These are phyloP conservation scores for Chloropsis hardwickii DNA, from an alignment of 2,113 vertebrate species.

Conservation along the genomic window DNA sequence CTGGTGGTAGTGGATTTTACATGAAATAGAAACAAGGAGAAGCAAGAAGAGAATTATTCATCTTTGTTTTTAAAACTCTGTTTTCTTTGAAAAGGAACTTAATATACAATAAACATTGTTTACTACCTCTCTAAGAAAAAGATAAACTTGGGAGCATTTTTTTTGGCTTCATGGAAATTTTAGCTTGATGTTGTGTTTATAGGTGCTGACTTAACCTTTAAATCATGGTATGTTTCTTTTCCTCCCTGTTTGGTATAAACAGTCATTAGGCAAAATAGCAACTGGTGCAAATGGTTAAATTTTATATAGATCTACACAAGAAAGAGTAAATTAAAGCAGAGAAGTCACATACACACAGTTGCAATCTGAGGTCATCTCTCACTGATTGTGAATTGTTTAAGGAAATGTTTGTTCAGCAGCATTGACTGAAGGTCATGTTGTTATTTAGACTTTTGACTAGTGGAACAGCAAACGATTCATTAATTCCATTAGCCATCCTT, in stretches of 20 bases:
- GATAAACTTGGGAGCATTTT: not conserved
- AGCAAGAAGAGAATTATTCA: not conserved
- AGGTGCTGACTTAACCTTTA: not conserved
- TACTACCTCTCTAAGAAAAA: not conserved
- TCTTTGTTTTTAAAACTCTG: not conserved
- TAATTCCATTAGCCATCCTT: constrained; percentile 50
- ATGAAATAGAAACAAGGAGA: not conserved
- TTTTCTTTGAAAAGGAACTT: not conserved
- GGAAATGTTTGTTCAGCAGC: not conserved
- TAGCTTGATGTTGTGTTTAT: not conserved
- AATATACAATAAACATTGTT: not conserved
- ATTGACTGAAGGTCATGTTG: constrained; percentile 42
- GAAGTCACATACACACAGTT: not conserved
- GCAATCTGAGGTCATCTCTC: not conserved
- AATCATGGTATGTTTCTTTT: not conserved
- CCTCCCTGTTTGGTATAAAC: not conserved
- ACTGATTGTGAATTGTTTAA: constrained; percentile 14
- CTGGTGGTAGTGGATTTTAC: not conserved
- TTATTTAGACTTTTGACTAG: constrained; percentile 36
- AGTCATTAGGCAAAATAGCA: not conserved
- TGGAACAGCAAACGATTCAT: constrained; percentile 42
- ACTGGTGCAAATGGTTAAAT: not conserved
- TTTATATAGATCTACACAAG: not conserved
- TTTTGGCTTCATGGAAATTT: not conserved
- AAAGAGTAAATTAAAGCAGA: constrained; percentile 2